A percentile compares a stretch with the other conserved stretches of the same genome.
Evolutionary conservation across 2,113 vertebrate species (phyloP).

Genomic region (Callipepla californica): DNA sequence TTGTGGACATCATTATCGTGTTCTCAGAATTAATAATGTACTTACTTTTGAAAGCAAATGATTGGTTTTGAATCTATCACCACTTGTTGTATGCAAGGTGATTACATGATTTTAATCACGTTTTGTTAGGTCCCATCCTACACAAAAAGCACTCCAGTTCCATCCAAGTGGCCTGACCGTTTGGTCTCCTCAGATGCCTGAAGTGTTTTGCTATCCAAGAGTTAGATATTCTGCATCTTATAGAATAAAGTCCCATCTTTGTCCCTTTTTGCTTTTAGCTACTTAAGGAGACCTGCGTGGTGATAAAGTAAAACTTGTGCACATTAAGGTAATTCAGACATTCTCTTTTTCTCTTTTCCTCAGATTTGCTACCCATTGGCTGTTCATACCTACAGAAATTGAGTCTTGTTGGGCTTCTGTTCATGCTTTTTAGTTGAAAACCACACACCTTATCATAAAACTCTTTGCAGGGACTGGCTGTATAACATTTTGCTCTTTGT

Average conservation of each 20-base stretch:
- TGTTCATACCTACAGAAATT: neutral
- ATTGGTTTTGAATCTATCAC: neutral
- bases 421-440: neutral
- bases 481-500: neutral
- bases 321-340: neutral
- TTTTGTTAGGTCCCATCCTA: neutral
- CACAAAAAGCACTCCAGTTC: neutral
- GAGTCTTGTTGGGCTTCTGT: neutral
- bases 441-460: neutral
- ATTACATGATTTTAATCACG: neutral
- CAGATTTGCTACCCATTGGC: neutral
- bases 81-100: neutral
- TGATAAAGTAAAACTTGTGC: neutral
- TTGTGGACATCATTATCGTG: neutral
- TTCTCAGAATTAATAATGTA: neutral
- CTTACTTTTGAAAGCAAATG: neutral
- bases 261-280: neutral
- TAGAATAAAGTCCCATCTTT: neutral
- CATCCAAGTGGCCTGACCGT: neutral
- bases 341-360: neutral
- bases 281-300: neutral
- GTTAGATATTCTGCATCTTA: neutral
- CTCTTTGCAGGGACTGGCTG: neutral
- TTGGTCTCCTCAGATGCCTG: neutral
- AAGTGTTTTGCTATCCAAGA: neutral